Conservation (phyloP, 2,888 invertebrate species). For the Eucera pruinosa region DNA sequence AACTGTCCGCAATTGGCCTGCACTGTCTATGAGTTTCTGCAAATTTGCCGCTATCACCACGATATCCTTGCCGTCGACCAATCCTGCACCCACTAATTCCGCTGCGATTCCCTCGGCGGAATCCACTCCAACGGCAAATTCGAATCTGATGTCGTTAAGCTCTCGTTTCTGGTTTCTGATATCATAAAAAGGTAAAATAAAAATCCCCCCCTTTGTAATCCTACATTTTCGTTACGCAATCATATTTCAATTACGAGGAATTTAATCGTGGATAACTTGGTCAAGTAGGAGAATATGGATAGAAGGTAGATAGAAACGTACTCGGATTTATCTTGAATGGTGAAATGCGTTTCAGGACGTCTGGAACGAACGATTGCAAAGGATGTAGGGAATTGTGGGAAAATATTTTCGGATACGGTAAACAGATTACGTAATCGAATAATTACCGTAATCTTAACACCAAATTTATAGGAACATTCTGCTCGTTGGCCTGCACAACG, state of each 20-base stretch:
- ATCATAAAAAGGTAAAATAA: neutral
- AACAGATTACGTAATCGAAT: no score
- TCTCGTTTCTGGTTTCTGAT: conserved; percentile 94
- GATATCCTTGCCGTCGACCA: conserved; percentile 96
- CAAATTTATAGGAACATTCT: conserved; percentile 89
- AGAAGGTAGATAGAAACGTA: conserved; percentile 59
- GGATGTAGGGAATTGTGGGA: neutral
- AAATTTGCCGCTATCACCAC: conserved; percentile 96
- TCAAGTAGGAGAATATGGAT: neutral
- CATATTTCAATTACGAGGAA: neutral
- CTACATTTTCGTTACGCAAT: neutral
- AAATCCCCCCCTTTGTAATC: no score
- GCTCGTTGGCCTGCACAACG: conserved; percentile 75
- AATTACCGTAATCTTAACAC: conserved; percentile 93
- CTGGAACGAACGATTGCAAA: conserved; percentile 65
- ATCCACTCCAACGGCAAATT: conserved; percentile 95
- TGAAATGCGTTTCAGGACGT: conserved; percentile 74
- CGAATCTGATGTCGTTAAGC: conserved; percentile 98
- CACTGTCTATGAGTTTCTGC: conserved; percentile 93
- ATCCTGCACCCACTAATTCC: conserved; percentile 97
- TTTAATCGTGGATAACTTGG: neutral
- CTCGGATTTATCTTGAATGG: conserved; percentile 72
- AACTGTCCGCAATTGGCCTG: conserved; percentile 88
- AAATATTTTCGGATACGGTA: no score
- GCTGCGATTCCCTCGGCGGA: conserved; percentile 96